Evolutionary conservation across 2,113 vertebrate species (phyloP), one percentile per base, ranked within the genome.

Genomic region (Scomber scombrus): DNA sequence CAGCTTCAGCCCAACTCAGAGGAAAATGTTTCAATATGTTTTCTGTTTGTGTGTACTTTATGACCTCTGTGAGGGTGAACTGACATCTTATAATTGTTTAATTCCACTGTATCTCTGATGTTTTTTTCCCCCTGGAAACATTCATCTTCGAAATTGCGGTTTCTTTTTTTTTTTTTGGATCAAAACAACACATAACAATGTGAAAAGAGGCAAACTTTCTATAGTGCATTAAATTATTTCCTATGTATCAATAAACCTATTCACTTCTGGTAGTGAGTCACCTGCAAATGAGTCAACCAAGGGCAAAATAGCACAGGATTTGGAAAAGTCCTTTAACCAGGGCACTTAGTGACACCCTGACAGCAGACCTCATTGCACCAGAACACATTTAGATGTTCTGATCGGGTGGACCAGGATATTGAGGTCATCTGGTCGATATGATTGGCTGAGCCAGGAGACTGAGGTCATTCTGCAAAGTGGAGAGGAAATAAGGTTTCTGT

Each of bases 351-450:
- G 85, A 91, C 86, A 90, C 90, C 75, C 91, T 60, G 40, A 13
- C 61, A 40, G 67, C 81, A 82, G 81, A 82, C 76, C 47, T 71
- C 64, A 31, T 19, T 70, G 80, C 82, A 87, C 88, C 93, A 79
- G 55, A 55, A 69, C 81, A 81, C 86, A 89, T 93, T 94, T 90
- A 92, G 91, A 87, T 91, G 89, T 94, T 93, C 88, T 93, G 91
- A 92, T 94, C 64, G 92, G 92, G 19, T 88, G 86, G 89, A 88
- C 78, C 85, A 45, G 93, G 92, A 93, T 91, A 93, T 94, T 92
- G 92, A 86, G 92, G 92, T 93, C 88, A 91, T 62, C 65, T 31
- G 86, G 88, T 88, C 72, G 75, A 91, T 89, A 72, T 89, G 87
- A 92, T 91, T 88, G 85, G 84, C 79, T 81, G 88, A 86, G 78